These are phyloP conservation scores for Heliconius hermathena DNA, from an alignment of 1,140 invertebrate genomes.

Conservation along the genomic window DNA sequence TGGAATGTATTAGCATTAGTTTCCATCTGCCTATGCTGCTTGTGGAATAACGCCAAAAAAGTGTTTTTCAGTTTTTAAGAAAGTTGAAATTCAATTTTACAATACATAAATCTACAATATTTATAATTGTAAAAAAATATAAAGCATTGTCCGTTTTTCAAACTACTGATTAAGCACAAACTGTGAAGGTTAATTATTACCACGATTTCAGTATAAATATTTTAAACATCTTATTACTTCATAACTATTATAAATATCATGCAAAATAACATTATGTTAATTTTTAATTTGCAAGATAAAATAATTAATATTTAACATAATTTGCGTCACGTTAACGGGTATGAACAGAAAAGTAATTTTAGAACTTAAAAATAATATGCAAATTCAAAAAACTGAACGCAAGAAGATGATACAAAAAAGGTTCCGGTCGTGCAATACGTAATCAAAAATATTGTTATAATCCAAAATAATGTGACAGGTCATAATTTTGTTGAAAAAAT, in stretches of 20 bases:
- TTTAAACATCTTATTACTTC: neutral
- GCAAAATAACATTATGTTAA: neutral
- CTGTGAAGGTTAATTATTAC: too few relatives aligned
- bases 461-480: slow-evolving; percentile 74
- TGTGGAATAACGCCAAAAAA: too few relatives aligned
- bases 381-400: slow-evolving; percentile 33
- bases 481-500: slow-evolving; percentile 68
- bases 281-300: slow-evolving; percentile 4
- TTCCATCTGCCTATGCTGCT: too few relatives aligned
- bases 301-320: slow-evolving; percentile 16
- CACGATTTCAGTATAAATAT: neutral
- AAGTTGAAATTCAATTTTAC: neutral
- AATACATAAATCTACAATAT: neutral
- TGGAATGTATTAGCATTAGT: too few relatives aligned
- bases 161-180: too few relatives aligned
- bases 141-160: too few relatives aligned
- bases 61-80: too few relatives aligned
- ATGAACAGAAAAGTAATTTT: slow-evolving; percentile 37
- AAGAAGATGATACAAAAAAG: slow-evolving; percentile 36
- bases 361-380: slow-evolving; percentile 37
- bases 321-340: slow-evolving; percentile 19
- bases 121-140: too few relatives aligned
- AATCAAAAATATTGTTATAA: slow-evolving; percentile 73
- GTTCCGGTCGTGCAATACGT: slow-evolving; percentile 57
- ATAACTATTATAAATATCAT: neutral